phyloP scores from a whole-genome alignment of 2,113 vertebrate species.

The Chlorodrepanis virens region DNA sequence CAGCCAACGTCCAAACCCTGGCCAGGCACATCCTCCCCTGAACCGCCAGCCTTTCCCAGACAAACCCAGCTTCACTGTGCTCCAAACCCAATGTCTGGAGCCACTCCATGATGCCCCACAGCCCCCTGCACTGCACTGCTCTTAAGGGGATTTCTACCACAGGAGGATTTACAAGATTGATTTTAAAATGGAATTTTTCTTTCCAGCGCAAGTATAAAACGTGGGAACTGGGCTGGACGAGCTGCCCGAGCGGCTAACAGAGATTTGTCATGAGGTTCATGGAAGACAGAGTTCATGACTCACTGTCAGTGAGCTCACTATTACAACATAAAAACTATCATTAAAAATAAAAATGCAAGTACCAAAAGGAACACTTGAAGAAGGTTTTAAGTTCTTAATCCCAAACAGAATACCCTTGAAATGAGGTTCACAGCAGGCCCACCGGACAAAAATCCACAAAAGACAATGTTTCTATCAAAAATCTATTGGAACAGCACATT shows the following conservation, averaged over 20 bases:
- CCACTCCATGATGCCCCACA: accelerated
- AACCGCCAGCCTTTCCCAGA: background rate
- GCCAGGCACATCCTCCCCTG: accelerated
- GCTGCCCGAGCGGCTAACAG: conserved; percentile 50
- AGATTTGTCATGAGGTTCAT: conserved; percentile 56
- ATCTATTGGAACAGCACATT: background rate
- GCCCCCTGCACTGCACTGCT: background rate
- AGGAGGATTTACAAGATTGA: background rate
- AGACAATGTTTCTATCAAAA: background rate
- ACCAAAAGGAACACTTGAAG: background rate
- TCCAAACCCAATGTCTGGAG: accelerated
- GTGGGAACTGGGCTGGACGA: background rate
- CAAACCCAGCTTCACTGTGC: background rate
- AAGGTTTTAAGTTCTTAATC: conserved; percentile 44
- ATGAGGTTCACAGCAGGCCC: background rate
- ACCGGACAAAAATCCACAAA: background rate
- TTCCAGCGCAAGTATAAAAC: background rate
- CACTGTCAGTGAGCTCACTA: conserved; percentile 43
- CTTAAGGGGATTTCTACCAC: background rate
- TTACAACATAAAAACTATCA: conserved; percentile 61
- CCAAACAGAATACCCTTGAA: background rate
- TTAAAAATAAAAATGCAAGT: conserved; percentile 24
- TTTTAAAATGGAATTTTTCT: background rate
- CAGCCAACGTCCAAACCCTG: background rate
- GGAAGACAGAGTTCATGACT: conserved; percentile 35